phyloP scores from a whole-genome alignment of 2,113 vertebrate genomes.

The Dromaius novaehollandiae region DNA sequence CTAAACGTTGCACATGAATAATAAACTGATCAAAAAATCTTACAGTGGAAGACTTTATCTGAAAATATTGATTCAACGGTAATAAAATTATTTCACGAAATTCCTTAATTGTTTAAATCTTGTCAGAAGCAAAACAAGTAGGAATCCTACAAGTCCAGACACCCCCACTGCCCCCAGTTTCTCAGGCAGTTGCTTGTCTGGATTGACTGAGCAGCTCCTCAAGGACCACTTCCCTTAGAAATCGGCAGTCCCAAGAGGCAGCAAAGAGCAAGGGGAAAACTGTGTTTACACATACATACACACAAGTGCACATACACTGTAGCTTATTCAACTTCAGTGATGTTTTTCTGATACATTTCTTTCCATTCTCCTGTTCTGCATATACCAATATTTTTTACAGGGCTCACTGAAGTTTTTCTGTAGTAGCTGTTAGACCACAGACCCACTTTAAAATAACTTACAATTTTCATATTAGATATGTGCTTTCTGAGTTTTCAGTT shows the following conservation, averaged over 20 bases:
- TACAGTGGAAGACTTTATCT: background rate
- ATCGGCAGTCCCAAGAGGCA: background rate
- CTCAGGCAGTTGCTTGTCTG: background rate
- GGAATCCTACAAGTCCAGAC: background rate
- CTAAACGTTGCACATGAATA: background rate
- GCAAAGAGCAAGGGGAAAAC: background rate
- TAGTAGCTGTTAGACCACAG: background rate
- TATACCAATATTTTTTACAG: background rate
- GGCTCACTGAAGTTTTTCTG: background rate
- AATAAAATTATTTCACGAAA: background rate
- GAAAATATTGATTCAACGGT: background rate
- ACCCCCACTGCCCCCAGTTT: background rate
- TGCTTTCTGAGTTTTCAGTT: background rate
- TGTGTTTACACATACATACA: background rate
- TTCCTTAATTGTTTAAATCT: background rate
- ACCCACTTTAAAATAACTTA: background rate
- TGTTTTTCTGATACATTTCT: background rate
- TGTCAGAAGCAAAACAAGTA: background rate
- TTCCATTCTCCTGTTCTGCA: background rate
- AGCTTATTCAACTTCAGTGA: background rate
- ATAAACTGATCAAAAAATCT: background rate
- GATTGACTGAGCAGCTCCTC: background rate
- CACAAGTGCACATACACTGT: rapidly evolving
- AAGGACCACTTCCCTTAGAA: background rate
- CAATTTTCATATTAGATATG: background rate